These are phyloP conservation scores for Hemithea aestivaria DNA, from an alignment of 2,888 invertebrate genomes.

Conservation along the genomic window DNA sequence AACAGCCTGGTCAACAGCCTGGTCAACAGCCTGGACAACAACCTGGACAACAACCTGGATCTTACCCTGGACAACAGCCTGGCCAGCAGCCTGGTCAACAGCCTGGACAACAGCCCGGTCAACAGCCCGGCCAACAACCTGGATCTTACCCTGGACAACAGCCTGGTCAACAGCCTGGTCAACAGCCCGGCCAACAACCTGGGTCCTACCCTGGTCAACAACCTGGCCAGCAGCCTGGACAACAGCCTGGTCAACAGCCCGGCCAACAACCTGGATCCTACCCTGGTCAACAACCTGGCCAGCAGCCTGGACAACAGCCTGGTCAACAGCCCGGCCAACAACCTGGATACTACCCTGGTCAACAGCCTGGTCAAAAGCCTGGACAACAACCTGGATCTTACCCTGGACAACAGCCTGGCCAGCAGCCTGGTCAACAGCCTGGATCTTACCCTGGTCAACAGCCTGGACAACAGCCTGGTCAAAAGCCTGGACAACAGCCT, in stretches of 20 bases:
- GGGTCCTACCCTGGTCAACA: constrained; percentile 22
- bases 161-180: constrained; percentile 32
- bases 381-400: constrained; percentile 13
- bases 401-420: too few species aligned
- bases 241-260: constrained; percentile 18
- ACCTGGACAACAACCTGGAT: constrained; percentile 21
- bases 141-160: too few species aligned
- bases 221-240: constrained; percentile 17
- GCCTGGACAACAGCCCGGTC: too few species aligned
- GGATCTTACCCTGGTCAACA: too few species aligned
- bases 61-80: constrained; percentile 18
- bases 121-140: too few species aligned
- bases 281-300: constrained; percentile 23
- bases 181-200: constrained; percentile 18
- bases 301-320: constrained; percentile 18
- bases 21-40: constrained; percentile 34
- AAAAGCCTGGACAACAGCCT: too few species aligned
- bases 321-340: constrained; percentile 24
- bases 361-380: too few species aligned
- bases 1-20: constrained; percentile 34
- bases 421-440: too few species aligned
- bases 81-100: too few species aligned
- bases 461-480: too few species aligned
- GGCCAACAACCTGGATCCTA: constrained; percentile 24
- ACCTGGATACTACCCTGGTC: too few species aligned